Base-by-base conservation (phyloP, 2,888 invertebrate genomes). In the Eupithecia inturbata region DNA sequence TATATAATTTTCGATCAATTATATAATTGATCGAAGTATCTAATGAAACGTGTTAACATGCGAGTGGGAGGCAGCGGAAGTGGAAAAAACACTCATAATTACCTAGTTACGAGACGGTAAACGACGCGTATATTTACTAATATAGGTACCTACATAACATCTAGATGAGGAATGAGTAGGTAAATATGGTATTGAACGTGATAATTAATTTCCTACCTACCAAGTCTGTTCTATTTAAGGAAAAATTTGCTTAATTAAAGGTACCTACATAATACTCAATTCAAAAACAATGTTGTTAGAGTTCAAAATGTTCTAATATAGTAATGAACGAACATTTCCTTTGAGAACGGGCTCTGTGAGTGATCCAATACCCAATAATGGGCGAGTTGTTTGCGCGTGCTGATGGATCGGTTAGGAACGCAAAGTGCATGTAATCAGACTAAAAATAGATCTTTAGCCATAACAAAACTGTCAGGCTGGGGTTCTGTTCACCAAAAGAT, bases 321-420 rank as follows among this genome's bases (percentile, higher is more conserved):
- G 80, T 78, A 70, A 75, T 79, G 77, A 82, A 71, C 68, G 74
- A 78, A 80, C 67, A 74, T 68, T 79, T 77, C 74, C 79, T 79
- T 81, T 79, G 74, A 77, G 80, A 72, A 78, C 72, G 67, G 70
- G 78, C 78, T 74, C 74, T 71, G 72, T 79, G 80, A 81, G 71
- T 77, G 79, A 82, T 79, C 73, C 71, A 76, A 77, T 73, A 73
- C 70, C 72, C 71, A 75, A 75, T 60, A 49, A 70, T 72, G 64
- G 71, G 75, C 73, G 64, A 70, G 60, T 31, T 68, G 66, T 67
- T 70, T 67, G 64, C 31, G 31, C 39, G 16, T n/a, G 68, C 22
- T 68, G 64, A 64, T 22, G 70, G 36, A 66, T 66, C 66, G 39
- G 22, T 39, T n/a, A 22, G 39, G 39, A 66, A 39, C 39, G 22